Conservation (phyloP, 2,797 vertebrate species). For the Xyrichtys novacula region DNA sequence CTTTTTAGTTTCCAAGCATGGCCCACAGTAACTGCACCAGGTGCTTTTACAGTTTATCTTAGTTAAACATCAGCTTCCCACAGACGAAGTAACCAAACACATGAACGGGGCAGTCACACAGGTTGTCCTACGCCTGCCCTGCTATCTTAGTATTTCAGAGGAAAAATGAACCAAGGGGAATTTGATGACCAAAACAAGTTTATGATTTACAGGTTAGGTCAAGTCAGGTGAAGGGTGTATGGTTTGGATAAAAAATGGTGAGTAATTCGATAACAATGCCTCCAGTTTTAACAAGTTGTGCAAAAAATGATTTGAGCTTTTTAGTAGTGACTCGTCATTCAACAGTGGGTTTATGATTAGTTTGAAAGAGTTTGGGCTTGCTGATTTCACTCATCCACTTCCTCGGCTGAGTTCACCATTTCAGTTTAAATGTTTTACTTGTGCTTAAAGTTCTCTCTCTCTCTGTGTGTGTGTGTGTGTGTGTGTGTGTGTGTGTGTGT, state of each 20-base stretch:
- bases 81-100: conserved; percentile 24
- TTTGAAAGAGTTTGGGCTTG: not conserved
- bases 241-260: not conserved
- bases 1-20: conserved; percentile 58
- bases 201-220: not conserved
- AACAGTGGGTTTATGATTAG: not conserved
- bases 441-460: too few relatives aligned
- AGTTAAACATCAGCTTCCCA: conserved; percentile 78
- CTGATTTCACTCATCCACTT: not conserved
- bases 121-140: conserved; percentile 15
- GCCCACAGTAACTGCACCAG: conserved; percentile 54
- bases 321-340: conserved; percentile 7
- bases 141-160: not conserved
- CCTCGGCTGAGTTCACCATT: not conserved
- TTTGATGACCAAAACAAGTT: not conserved
- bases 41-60: conserved; percentile 77
- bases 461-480: too few relatives aligned
- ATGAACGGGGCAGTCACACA: conserved; percentile 3
- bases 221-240: not conserved
- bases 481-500: too few relatives aligned
- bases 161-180: not conserved
- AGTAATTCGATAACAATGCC: conserved; percentile 1
- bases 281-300: not conserved
- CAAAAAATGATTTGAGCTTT: not conserved
- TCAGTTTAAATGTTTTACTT: too few relatives aligned